Evolutionary conservation across 2,113 vertebrate species (phyloP), one percentile per base, ranked within the genome.

Genomic region (Carlito syrichta): DNA sequence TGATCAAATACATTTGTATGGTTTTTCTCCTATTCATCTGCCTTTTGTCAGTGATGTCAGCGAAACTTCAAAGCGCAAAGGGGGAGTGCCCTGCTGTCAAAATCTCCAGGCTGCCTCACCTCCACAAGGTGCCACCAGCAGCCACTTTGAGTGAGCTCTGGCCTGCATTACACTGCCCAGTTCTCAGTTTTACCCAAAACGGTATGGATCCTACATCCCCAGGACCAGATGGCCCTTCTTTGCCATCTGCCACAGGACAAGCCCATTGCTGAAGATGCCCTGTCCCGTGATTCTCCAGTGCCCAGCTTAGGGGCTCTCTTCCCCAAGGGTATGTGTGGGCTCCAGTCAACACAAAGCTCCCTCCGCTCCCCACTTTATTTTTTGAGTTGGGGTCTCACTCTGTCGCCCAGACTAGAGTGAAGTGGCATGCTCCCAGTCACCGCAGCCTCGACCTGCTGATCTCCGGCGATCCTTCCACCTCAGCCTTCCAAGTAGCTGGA

Each of bases 81-180:
- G 40, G 11, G 40, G 43, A 1, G 12, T 7, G 13, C 6, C 40
- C 38, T 10, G 9, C n/a, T 19, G 2, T 58, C 13, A 43, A 68
- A 50, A 68, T 38, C 25, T 82, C 58, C 17, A 0, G 56, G 35
- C 71, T 8, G 38, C 7, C 4, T 7, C 4, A 5, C 10, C 40
- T 40, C 40, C 63, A 50, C 5, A 10, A 45, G 48, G 45, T 12
- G 23, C 54, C 76, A 48, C 78, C 25, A 4, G 38, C 62, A 54
- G 43, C 25, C 43, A 6, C 52, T 71, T 38, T 6, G 25, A 56
- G 20, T 13, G 25, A 8, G 6, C 62, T 63, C 13, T 12, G 78
- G 54, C 79, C 54, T 19, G 16, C 20, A 11, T 3, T 6, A 1
- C 0, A 22, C 19, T 3, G 4, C 50, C 62, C 73, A 32, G 20